Evolutionary conservation across 2,113 vertebrate species (phyloP).

Genomic region (Paramisgurnus dabryanus): DNA sequence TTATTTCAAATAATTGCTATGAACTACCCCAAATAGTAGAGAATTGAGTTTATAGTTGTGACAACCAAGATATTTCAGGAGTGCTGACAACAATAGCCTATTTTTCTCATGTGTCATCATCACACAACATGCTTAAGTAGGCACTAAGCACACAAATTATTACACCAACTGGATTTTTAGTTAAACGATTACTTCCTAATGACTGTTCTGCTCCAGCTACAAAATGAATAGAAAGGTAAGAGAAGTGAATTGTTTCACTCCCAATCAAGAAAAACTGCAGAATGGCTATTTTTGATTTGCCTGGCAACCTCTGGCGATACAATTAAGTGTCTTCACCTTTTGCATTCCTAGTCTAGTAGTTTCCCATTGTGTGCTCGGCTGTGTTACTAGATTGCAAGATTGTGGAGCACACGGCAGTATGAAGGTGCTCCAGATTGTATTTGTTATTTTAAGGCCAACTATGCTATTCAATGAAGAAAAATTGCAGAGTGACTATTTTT

Average conservation of each 20-base stretch:
- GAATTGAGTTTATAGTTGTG: background rate
- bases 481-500: too few relatives aligned
- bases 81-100: background rate
- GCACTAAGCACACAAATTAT: background rate
- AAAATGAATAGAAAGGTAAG: background rate
- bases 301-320: constrained; percentile 14
- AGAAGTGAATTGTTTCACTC: background rate
- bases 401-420: too few relatives aligned
- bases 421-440: too few relatives aligned
- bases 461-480: too few relatives aligned
- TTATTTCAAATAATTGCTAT: too few relatives aligned
- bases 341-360: too few relatives aligned
- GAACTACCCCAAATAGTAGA: too few relatives aligned
- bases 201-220: background rate
- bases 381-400: too few relatives aligned
- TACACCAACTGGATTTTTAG: background rate
- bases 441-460: too few relatives aligned
- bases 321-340: background rate
- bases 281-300: background rate
- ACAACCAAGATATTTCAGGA: background rate
- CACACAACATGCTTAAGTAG: background rate
- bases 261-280: background rate
- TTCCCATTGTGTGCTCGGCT: too few relatives aligned
- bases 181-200: background rate
- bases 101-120: background rate